phyloP scores from a whole-genome alignment of 2,113 vertebrate genomes.

The Forbesichthys papilliferus region DNA sequence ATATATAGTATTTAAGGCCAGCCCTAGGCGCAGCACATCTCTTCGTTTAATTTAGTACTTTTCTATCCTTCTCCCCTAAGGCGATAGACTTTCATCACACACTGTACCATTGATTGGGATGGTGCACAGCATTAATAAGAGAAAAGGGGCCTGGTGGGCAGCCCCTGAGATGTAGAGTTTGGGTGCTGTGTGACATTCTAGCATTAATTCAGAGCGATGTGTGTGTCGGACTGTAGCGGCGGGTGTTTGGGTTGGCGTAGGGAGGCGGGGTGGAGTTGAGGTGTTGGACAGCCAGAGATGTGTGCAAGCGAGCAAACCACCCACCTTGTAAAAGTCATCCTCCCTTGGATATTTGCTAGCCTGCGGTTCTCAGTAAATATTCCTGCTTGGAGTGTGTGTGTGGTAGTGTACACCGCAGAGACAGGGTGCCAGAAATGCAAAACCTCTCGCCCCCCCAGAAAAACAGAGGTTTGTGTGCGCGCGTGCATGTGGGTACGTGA shows the following conservation, averaged over 20 bases:
- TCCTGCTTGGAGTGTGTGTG: slow-evolving; percentile 60
- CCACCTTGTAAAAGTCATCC: slow-evolving; percentile 64
- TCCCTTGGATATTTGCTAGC: slow-evolving; percentile 63
- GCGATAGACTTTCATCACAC: slow-evolving; percentile 59
- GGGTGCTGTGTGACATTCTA: slow-evolving; percentile 14
- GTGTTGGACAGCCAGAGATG: slow-evolving; percentile 61
- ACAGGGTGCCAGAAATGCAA: slow-evolving; percentile 42
- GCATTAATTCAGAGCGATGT: slow-evolving; percentile 30
- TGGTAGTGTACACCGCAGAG: slow-evolving; percentile 43
- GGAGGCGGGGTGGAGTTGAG: slow-evolving; percentile 44
- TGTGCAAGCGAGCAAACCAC: slow-evolving; percentile 65
- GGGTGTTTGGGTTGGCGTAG: slow-evolving; percentile 45
- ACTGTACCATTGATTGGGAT: slow-evolving; percentile 45
- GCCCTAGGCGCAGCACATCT: no score
- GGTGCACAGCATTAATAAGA: slow-evolving; percentile 58
- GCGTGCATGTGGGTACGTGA: neutral
- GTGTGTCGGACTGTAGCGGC: slow-evolving; percentile 31
- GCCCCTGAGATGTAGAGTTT: slow-evolving; percentile 27
- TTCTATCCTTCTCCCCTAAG: slow-evolving; percentile 28
- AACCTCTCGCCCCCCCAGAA: neutral
- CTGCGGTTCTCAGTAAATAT: slow-evolving; percentile 66
- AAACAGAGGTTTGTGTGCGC: slow-evolving; percentile 30
- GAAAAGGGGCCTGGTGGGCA: slow-evolving; percentile 12
- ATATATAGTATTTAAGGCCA: no score
- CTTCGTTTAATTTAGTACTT: no score